Conservation (phyloP, 2,113 vertebrate species). For the Crotophaga sulcirostris region DNA sequence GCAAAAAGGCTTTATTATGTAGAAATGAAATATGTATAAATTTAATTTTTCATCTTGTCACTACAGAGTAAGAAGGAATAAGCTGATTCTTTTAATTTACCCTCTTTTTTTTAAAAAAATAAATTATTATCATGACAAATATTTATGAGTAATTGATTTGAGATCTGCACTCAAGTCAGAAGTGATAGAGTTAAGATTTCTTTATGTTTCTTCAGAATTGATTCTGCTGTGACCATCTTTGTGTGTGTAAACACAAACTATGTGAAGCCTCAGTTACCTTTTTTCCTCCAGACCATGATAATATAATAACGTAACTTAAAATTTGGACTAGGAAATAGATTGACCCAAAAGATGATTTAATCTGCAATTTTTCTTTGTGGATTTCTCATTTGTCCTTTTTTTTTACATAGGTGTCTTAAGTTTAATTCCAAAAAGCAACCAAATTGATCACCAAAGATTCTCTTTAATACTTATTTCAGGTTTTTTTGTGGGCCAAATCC, state of each 20-base stretch:
- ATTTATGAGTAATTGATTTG: slow-evolving; percentile 81
- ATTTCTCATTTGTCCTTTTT: not conserved
- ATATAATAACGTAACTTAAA: not conserved
- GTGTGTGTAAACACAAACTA: not conserved
- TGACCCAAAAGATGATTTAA: not conserved
- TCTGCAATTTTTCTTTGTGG: not conserved
- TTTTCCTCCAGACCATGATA: not conserved
- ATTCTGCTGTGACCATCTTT: not conserved
- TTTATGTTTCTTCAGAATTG: not conserved
- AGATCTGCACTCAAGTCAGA: slow-evolving; percentile 61
- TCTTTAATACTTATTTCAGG: not conserved
- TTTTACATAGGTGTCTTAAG: not conserved
- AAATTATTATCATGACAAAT: slow-evolving; percentile 80
- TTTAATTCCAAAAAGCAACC: not conserved
- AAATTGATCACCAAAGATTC: not conserved
- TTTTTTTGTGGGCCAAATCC: not conserved
- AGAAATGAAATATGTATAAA: slow-evolving; percentile 88
- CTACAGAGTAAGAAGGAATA: slow-evolving; percentile 79
- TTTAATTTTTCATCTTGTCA: slow-evolving; percentile 88
- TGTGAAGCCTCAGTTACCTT: not conserved
- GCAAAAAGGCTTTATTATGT: slow-evolving; percentile 84
- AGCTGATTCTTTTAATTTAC: slow-evolving; percentile 83
- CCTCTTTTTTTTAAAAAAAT: slow-evolving; percentile 80
- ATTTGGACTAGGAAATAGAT: not conserved
- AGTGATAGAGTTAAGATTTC: slow-evolving; percentile 60